Conservation (phyloP, 2,888 invertebrate genomes). For the Trachelus iudaicus region DNA sequence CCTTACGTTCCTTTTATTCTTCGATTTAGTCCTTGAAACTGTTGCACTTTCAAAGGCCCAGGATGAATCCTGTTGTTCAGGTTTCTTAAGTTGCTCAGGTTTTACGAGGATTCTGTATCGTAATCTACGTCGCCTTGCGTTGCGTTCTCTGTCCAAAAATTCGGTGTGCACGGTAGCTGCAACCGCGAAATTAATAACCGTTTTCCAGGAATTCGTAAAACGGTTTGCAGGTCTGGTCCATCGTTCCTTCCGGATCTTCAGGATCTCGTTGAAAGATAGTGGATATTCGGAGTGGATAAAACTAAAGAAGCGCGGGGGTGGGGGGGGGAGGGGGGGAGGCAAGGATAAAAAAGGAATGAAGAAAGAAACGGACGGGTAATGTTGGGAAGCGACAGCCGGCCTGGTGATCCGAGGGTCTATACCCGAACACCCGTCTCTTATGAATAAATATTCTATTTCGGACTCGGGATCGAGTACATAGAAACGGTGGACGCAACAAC, state of each 20-base stretch:
- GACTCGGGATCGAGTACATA: conserved; percentile 36
- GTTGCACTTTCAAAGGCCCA: background rate
- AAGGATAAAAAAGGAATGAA: conserved; percentile 21
- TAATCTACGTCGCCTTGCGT: background rate
- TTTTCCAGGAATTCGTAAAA: background rate
- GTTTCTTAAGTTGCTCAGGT: background rate
- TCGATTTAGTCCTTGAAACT: background rate
- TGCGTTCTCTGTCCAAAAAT: background rate
- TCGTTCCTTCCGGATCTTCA: background rate
- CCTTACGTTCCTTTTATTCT: background rate
- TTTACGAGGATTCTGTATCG: background rate
- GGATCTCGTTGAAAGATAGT: background rate
- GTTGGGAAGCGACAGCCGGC: conserved; percentile 47
- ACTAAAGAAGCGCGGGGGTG: conserved; percentile 5
- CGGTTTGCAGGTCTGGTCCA: background rate
- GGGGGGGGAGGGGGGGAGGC: background rate
- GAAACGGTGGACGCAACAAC: conserved; percentile 44
- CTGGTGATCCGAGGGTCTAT: conserved; percentile 50
- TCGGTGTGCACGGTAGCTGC: background rate
- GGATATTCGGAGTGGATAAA: background rate
- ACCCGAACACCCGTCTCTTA: conserved; percentile 36
- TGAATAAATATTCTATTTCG: conserved; percentile 58
- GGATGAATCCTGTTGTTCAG: background rate
- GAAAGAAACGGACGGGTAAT: conserved; percentile 21
- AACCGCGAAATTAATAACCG: background rate